A percentile compares a stretch with the other conserved stretches of the same genome.
Evolutionary conservation across 2,888 invertebrate species (phyloP).

Genomic region (Apamea sordens): DNA sequence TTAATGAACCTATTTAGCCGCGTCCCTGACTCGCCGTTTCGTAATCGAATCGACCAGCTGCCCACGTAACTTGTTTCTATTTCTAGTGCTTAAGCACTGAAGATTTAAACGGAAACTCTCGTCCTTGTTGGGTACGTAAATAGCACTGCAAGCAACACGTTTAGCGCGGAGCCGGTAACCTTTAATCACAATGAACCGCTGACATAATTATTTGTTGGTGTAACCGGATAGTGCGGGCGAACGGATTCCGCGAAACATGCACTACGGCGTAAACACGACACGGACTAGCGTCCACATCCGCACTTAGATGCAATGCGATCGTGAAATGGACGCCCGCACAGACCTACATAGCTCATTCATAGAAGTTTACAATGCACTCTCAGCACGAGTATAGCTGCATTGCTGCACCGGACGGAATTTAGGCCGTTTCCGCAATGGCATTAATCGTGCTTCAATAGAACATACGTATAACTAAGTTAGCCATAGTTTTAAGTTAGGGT

Average conservation of each 20-base stretch:
- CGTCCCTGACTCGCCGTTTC: constrained; percentile 83
- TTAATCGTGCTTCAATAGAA: constrained; percentile 64
- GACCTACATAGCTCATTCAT: constrained; percentile 83
- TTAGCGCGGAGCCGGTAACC: constrained; percentile 74
- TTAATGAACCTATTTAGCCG: constrained; percentile 78
- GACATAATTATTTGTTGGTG: constrained; percentile 87
- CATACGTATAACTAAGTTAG: constrained; percentile 32
- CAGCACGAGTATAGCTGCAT: constrained; percentile 76
- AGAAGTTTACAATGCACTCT: constrained; percentile 77
- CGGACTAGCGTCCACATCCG: constrained; percentile 79
- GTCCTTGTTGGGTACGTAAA: constrained; percentile 75
- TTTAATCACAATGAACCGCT: constrained; percentile 83
- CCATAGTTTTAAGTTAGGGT: constrained; percentile 31
- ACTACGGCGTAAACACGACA: constrained; percentile 79
- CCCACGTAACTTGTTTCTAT: constrained; percentile 87
- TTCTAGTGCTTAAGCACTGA: constrained; percentile 76
- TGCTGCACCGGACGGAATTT: constrained; percentile 77
- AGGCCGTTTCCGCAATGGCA: constrained; percentile 75
- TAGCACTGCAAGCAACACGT: constrained; percentile 65
- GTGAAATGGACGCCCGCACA: constrained; percentile 75
- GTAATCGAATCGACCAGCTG: constrained; percentile 81
- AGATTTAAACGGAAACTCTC: constrained; percentile 80
- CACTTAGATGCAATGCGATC: constrained; percentile 80
- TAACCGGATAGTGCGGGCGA: constrained; percentile 82
- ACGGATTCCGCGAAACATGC: constrained; percentile 83